Base-by-base conservation (phyloP, 2,113 vertebrate species). In the Phyllostomus discolor region DNA sequence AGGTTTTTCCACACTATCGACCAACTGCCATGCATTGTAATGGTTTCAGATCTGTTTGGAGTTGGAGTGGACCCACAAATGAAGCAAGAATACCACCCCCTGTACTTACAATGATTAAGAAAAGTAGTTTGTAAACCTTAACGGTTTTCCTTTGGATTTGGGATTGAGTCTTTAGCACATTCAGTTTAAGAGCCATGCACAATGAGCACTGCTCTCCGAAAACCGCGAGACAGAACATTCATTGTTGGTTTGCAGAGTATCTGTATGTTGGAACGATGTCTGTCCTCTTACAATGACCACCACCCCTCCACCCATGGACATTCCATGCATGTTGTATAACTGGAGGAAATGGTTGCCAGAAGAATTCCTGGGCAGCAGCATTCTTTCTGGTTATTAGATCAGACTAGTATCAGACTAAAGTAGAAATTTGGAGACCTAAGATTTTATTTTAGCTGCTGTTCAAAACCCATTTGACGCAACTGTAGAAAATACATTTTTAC, bases 1-100 rank as follows among this genome's bases (percentile, higher is more conserved):
- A 98, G 98, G 83, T 99, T 99, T 99, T 98, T 98, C 98, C 98
- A 98, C 98, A 98, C 98, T 99, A 98, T 98, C 84, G 94, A 98
- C 98, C 98, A 98, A 98, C 98, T 98, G 98, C 97, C 98, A 98
- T 98, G 97, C 20, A 46, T 93, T 90, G 96, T 98, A 98, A 98
- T 98, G 95, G 93, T 97, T 98, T 98, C 96, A 97, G 98, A 97
- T 98, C 98, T 98, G 96, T 98, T 97, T 96, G 96, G 98, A 98
- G 96, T 96, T 96, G 96, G 97, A 98, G 98, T 98, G 98, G 98
- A 98, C 97, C 97, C 97, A 97, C 97, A 98, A 98, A 98, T 97
- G 97, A 98, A 91, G 96, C 98, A 98, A 98, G 75, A 97, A 98
- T 95, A 97, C 95, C 95, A 97, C 96, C 95, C 89, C 96, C 95